A percentile compares a stretch with the other conserved stretches of the same genome.
Conservation (phyloP, 2,113 vertebrate genomes). For the Myxocyprinus asiaticus region DNA sequence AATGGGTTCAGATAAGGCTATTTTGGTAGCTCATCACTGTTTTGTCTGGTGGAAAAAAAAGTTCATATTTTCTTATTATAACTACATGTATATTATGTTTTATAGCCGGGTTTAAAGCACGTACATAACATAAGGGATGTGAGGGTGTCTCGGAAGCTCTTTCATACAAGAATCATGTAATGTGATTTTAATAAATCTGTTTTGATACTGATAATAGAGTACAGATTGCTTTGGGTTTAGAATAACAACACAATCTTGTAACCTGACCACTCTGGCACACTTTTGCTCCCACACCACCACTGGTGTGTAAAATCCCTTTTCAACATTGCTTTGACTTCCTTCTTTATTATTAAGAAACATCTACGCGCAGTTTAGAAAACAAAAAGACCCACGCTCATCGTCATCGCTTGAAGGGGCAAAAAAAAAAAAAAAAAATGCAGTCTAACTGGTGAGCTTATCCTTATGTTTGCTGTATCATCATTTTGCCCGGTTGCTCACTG, state of each 20-base stretch:
- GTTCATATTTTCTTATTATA: too few species aligned
- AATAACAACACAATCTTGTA: conserved; percentile 10
- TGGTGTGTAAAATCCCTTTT: neutral
- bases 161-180: too few species aligned
- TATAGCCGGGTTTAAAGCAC: too few species aligned
- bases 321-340: neutral
- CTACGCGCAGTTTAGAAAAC: neutral
- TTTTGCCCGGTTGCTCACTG: conserved; percentile 40
- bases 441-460: conserved; percentile 4
- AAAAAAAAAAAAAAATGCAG: neutral
- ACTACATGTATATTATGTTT: too few species aligned
- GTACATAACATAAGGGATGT: too few species aligned
- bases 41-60: too few species aligned
- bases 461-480: conserved; percentile 42
- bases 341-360: conserved; percentile 8
- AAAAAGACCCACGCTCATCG: neutral
- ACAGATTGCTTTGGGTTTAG: conserved; percentile 8
- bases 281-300: neutral
- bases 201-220: conserved; percentile 18
- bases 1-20: too few species aligned
- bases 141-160: too few species aligned
- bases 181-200: conserved; percentile 1
- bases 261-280: conserved; percentile 13
- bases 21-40: too few species aligned
- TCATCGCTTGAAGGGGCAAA: neutral